A percentile compares a stretch with the other conserved stretches of the same genome.
Evolutionary conservation across 2,888 invertebrate genomes (phyloP).

Genomic region (Trachelus tabidus): DNA sequence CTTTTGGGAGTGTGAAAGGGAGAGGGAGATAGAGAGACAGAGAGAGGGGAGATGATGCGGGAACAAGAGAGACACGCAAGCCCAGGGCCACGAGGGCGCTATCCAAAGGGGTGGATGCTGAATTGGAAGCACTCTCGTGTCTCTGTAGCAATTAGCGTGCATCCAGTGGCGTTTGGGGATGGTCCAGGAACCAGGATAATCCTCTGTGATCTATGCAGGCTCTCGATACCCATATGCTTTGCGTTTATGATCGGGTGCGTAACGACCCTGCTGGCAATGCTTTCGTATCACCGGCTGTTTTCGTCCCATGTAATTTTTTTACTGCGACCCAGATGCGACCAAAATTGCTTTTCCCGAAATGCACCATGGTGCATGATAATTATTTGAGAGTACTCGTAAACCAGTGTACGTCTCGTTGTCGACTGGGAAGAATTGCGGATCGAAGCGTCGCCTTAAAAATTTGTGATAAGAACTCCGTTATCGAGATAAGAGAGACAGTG

Average conservation of each 20-base stretch:
- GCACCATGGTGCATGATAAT: neutral
- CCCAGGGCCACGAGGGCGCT: neutral
- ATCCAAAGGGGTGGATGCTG: neutral
- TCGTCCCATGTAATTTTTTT: neutral
- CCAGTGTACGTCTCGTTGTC: neutral
- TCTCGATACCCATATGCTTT: slow-evolving; percentile 44
- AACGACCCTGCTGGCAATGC: neutral
- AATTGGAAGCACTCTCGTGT: slow-evolving; percentile 13
- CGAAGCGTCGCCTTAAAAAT: neutral
- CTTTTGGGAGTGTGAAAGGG: neutral
- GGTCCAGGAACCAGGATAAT: slow-evolving; percentile 44
- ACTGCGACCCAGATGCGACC: neutral
- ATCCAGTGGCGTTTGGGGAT: slow-evolving; percentile 45
- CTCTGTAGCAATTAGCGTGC: slow-evolving; percentile 54
- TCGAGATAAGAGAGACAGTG: neutral
- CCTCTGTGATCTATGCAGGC: slow-evolving; percentile 50
- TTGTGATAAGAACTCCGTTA: neutral
- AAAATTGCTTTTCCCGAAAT: neutral
- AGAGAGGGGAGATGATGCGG: neutral
- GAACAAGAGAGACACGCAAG: neutral
- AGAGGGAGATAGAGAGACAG: neutral
- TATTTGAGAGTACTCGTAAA: neutral
- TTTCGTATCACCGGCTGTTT: neutral
- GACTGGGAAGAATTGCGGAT: neutral
- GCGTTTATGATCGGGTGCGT: slow-evolving; percentile 34